Evolutionary conservation across 2,888 invertebrate genomes (phyloP).

Genomic region (Himalopsyche tibetana): DNA sequence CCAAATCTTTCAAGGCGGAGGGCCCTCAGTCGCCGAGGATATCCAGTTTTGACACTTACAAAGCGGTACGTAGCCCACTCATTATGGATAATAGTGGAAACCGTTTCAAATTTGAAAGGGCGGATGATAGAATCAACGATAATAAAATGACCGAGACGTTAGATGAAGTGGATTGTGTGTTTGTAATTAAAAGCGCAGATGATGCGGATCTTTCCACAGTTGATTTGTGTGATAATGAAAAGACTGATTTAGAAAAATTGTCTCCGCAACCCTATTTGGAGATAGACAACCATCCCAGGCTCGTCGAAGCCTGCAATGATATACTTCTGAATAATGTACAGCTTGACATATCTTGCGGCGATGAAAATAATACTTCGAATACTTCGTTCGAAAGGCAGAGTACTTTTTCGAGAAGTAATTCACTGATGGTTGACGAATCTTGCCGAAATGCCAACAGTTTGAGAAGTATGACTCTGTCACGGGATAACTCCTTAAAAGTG

Average conservation of each 20-base stretch:
- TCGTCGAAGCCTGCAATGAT: slow-evolving; percentile 9
- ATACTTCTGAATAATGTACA: not conserved
- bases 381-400: not conserved
- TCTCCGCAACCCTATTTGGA: slow-evolving; percentile 15
- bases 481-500: not conserved
- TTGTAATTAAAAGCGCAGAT: slow-evolving; percentile 40
- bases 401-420: not conserved
- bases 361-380: not conserved
- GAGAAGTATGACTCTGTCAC: not conserved
- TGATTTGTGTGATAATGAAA: slow-evolving; percentile 46
- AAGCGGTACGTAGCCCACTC: slow-evolving; percentile 60
- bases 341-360: not conserved
- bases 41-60: slow-evolving; percentile 52
- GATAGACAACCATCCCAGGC: not conserved
- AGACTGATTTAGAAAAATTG: slow-evolving; percentile 61
- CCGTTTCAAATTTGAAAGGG: slow-evolving; percentile 59
- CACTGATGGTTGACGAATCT: not conserved
- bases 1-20: slow-evolving; percentile 74
- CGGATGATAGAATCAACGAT: slow-evolving; percentile 17
- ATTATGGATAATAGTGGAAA: slow-evolving; percentile 57
- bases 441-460: not conserved
- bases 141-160: not conserved
- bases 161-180: slow-evolving; percentile 59
- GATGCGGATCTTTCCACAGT: not conserved
- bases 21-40: slow-evolving; percentile 67